Conservation (phyloP, 2,113 vertebrate genomes). For the crab-eating macaque (Macaca fascicularis) region DNA sequence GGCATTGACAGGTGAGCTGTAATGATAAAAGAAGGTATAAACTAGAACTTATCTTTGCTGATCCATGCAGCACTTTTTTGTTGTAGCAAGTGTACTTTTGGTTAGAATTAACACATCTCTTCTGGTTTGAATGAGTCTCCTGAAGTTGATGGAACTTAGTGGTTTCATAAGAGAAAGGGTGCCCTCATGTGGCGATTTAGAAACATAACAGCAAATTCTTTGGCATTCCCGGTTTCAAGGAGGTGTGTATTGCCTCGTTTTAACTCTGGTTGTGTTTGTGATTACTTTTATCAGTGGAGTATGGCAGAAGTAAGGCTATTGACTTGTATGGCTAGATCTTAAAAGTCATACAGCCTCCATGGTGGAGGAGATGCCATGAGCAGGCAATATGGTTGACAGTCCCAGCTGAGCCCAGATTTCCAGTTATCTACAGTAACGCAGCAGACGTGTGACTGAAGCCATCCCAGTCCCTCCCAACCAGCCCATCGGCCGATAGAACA, state of each 20-base stretch:
- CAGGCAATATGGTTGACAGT: too few relatives aligned
- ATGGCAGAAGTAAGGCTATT: background rate
- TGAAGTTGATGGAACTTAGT: background rate
- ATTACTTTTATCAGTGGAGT: background rate
- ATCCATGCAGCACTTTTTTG: background rate
- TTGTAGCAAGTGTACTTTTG: background rate
- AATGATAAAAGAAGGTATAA: background rate
- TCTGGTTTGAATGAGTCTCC: background rate
- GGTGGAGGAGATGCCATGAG: background rate
- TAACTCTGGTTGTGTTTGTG: background rate
- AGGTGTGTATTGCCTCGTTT: background rate
- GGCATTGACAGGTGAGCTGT: background rate
- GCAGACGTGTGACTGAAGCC: background rate
- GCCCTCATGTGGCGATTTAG: constrained; percentile 56
- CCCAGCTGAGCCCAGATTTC: background rate
- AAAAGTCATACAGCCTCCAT: background rate
- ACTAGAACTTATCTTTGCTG: background rate
- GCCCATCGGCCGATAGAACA: background rate
- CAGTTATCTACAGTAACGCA: background rate
- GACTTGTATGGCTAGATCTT: background rate
- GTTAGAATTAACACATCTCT: background rate
- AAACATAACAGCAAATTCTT: background rate
- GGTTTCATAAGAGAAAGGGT: background rate
- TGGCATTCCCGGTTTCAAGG: background rate
- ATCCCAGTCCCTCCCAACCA: background rate